A percentile compares a stretch with the other conserved stretches of the same genome.
These are phyloP conservation scores for Xanthorhoe designata DNA, from an alignment of 2,888 invertebrate species.

Conservation along the genomic window DNA sequence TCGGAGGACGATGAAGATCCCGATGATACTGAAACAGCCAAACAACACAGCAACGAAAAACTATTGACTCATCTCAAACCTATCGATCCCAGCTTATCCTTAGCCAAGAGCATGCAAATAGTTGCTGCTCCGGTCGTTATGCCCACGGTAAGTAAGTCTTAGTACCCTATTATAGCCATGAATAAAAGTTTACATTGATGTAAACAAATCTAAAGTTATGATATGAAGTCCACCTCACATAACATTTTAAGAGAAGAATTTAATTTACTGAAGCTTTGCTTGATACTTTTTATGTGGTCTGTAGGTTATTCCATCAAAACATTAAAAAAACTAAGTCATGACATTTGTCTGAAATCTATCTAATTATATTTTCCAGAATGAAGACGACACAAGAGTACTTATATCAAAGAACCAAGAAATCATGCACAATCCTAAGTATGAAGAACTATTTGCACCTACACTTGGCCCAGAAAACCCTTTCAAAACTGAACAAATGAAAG, in stretches of 20 bases:
- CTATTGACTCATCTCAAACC: slow-evolving; percentile 84
- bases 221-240: too few species aligned
- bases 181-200: neutral
- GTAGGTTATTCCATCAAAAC: too few species aligned
- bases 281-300: too few species aligned
- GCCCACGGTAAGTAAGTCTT: slow-evolving; percentile 87
- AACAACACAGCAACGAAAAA: slow-evolving; percentile 71
- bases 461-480: slow-evolving; percentile 97
- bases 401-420: slow-evolving; percentile 95
- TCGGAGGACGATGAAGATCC: slow-evolving; percentile 89
- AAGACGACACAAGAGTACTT: slow-evolving; percentile 88
- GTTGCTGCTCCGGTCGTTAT: slow-evolving; percentile 94
- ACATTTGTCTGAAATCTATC: too few species aligned
- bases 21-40: slow-evolving; percentile 65
- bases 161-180: neutral
- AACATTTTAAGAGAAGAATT: too few species aligned
- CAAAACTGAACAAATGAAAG: slow-evolving; percentile 94
- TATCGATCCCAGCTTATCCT: slow-evolving; percentile 84
- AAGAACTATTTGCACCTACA: slow-evolving; percentile 96
- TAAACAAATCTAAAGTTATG: slow-evolving; percentile 4
- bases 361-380: slow-evolving; percentile 81
- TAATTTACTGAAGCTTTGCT: too few species aligned
- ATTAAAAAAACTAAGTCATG: too few species aligned
- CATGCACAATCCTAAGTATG: slow-evolving; percentile 96
- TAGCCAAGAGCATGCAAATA: slow-evolving; percentile 88